Evolutionary conservation across 2,797 vertebrate genomes (phyloP).

Genomic region (Lepus townsendii): DNA sequence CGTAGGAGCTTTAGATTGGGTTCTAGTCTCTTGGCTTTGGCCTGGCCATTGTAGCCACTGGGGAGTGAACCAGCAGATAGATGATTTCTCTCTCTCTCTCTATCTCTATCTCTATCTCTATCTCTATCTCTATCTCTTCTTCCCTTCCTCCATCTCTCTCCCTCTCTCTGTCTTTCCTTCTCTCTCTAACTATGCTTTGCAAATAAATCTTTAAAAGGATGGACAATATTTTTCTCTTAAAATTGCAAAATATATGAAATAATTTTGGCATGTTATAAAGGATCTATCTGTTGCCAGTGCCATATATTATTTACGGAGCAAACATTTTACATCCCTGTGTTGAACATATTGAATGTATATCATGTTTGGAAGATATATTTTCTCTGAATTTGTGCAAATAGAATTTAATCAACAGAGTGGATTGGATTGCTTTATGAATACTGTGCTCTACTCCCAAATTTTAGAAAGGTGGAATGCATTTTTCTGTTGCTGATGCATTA

Average conservation of each 20-base stretch:
- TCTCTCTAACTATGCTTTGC: too few species aligned
- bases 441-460: neutral
- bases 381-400: neutral
- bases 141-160: too few species aligned
- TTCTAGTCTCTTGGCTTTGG: too few species aligned
- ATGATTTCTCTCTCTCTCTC: too few species aligned
- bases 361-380: neutral
- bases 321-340: neutral
- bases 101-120: too few species aligned
- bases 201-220: neutral
- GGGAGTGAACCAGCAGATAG: too few species aligned
- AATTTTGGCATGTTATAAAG: neutral
- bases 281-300: neutral
- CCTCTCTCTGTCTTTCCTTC: too few species aligned
- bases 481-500: neutral
- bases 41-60: too few species aligned
- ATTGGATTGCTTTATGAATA: neutral
- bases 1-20: too few species aligned
- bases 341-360: constrained; percentile 31
- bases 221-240: neutral
- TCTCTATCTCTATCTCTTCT: too few species aligned
- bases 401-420: neutral
- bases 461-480: neutral
- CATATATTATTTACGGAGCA: neutral
- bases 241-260: neutral